phyloP scores from a whole-genome alignment of 1,140 invertebrate species.

The Himalopsyche phryganea region DNA sequence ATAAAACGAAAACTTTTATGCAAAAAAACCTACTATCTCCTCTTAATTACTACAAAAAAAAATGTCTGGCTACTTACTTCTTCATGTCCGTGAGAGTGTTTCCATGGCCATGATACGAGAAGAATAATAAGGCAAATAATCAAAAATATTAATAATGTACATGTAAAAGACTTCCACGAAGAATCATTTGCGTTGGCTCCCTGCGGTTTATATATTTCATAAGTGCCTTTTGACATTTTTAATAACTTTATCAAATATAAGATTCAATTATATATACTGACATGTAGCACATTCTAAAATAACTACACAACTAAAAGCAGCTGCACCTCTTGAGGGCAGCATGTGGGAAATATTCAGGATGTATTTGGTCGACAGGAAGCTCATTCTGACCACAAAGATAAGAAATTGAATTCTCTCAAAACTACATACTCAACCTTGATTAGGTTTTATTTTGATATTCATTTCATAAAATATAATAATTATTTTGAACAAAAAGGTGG shows the following conservation, averaged over 20 bases:
- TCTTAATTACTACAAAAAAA: too few species aligned
- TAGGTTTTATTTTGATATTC: neutral
- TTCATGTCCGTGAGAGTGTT: neutral
- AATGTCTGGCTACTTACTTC: too few species aligned
- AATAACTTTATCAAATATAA: neutral
- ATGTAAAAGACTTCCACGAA: slow-evolving; percentile 17
- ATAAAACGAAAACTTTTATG: too few species aligned
- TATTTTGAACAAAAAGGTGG: neutral
- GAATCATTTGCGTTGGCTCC: slow-evolving; percentile 4
- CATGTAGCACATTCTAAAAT: neutral
- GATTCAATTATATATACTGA: neutral
- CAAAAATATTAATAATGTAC: slow-evolving; percentile 12
- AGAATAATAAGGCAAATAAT: slow-evolving; percentile 16
- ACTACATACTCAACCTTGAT: neutral
- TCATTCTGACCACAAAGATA: neutral
- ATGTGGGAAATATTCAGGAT: neutral
- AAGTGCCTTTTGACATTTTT: slow-evolving; percentile 18
- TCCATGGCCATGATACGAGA: slow-evolving; percentile 10
- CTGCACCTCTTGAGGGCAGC: too few species aligned
- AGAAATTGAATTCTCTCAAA: neutral
- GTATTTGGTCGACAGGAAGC: neutral
- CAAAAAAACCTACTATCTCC: too few species aligned
- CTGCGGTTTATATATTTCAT: slow-evolving; percentile 11
- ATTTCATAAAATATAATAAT: neutral
- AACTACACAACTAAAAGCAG: neutral